Evolutionary conservation across 2,113 vertebrate genomes (phyloP), one percentile per base, ranked within the genome.

Genomic region (Furnarius figulus): DNA sequence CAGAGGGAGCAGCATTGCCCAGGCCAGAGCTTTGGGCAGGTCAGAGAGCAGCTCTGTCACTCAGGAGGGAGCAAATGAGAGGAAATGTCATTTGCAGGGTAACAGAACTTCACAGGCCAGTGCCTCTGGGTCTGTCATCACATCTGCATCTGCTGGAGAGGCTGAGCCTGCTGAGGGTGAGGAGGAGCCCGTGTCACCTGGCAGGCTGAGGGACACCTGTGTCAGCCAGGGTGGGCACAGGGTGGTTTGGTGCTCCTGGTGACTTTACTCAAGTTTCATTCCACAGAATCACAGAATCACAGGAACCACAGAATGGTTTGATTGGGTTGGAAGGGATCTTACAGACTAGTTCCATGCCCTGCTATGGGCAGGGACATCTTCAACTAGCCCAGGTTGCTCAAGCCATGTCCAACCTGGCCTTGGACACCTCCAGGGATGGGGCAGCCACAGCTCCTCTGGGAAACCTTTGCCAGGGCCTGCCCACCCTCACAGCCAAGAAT

Each of bases 111-210:
- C 71, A 31, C 21, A 70, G 90, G 75, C 85, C 87, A 73, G 52
- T 65, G 94, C 74, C 87, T 95, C 85, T 85, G 82, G 95, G 85
- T 94, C 92, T 85, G 49, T 23, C 85, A 73, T 33, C 88, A 91
- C 93, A 94, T 85, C 58, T 70, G 67, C 58, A 50, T 61, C 67
- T 83, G 71, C 62, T 68, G 90, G 85, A 65, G 82, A 89, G 77
- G 66, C 56, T 72, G 66, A 12, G 52, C 85, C 73, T 82, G 87
- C 49, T 1, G 8, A 90, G 74, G 53, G 46, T 0, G 0, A 92
- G 88, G 82, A 97, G 85, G 85, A 94, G 90, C 49, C 56, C 11
- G 28, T 8, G 49, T 14, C 77, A 56, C 47, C 1, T 0, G 49
- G 0, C 1, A 55, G 76, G 84, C 24, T 15, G 5, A 61, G 40